Evolutionary conservation across 2,797 vertebrate species (phyloP).

Genomic region (Calcarius lapponicus): DNA sequence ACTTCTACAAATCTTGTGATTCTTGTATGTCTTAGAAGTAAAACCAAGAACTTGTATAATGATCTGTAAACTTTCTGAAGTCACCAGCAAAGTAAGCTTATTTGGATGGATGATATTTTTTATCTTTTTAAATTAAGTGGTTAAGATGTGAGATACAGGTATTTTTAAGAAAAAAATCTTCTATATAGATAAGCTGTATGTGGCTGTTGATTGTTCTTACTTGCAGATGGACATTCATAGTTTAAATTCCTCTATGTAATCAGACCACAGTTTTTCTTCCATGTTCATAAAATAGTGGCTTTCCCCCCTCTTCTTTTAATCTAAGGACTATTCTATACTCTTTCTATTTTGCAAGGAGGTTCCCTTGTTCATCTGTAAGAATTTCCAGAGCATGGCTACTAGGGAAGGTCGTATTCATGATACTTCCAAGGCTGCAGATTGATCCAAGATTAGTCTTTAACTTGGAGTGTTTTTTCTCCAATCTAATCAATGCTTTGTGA

Average conservation of each 20-base stretch:
- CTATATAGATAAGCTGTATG: neutral
- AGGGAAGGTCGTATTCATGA: neutral
- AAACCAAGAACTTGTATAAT: neutral
- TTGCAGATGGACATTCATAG: neutral
- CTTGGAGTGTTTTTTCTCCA: neutral
- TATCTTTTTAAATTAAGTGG: neutral
- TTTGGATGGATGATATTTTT: neutral
- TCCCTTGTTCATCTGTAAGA: neutral
- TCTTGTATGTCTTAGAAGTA: neutral
- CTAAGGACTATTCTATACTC: neutral
- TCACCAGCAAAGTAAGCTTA: neutral
- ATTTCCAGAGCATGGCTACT: neutral
- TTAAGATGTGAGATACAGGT: neutral
- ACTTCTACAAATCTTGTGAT: neutral
- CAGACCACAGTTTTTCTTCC: neutral
- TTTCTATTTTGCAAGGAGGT: neutral
- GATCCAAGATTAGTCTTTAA: neutral
- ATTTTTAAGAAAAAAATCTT: neutral
- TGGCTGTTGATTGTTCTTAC: neutral
- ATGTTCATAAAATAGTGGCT: neutral
- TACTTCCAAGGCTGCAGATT: neutral
- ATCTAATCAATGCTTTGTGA: neutral
- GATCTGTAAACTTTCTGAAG: neutral
- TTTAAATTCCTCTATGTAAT: neutral
- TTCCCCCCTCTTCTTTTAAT: neutral